Evolutionary conservation across 2,888 invertebrate species (phyloP), one percentile per base, ranked within the genome.

Genomic region (Cremastinae sp.): DNA sequence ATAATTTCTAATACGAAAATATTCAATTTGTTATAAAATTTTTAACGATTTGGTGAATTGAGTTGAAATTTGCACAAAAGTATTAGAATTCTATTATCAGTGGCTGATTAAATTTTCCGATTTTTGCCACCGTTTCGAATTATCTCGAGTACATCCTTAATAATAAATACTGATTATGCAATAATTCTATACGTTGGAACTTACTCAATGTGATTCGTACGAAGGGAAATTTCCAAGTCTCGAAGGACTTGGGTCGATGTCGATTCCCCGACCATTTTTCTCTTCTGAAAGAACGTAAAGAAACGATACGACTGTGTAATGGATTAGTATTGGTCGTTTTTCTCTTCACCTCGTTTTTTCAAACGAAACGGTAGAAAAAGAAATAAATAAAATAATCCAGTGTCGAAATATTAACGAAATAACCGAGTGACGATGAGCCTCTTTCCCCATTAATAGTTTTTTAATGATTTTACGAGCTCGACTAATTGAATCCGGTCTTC

Each of bases 161-260:
- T n/a, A n/a, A n/a, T n/a, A n/a, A n/a, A n/a, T n/a, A 5, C 28
- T 28, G 28, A 28, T 28, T 28, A 28, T 28, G 28, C 2, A 28
- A 28, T 5, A 5, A 3, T 3, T 28, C n/a, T n/a, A n/a, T 28
- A 28, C 28, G 28, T 28, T 28, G 28, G 5, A 28, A 93, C 96
- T 94, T 90, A 97, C 97, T 99, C 99, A 90, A 99, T 99, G 91
- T 98, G 97, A 92, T 99, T 99, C 80, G 99, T 99, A 87, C 99
- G 94, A 85, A 99, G 91, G 53, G 98, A 99, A 89, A 99, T 99
- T 93, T 99, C 99, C 90, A 99, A 92, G 92, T 99, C 98, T 87
- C 98, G 93, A 79, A 99, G 93, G 83, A 99, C 98, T 93, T 98
- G 98, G 53, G 99, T 99, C 71, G 99, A 99, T 77, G 98, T 98